Conservation (phyloP, 2,888 invertebrate species). For the Lissocephala sabroskyi region DNA sequence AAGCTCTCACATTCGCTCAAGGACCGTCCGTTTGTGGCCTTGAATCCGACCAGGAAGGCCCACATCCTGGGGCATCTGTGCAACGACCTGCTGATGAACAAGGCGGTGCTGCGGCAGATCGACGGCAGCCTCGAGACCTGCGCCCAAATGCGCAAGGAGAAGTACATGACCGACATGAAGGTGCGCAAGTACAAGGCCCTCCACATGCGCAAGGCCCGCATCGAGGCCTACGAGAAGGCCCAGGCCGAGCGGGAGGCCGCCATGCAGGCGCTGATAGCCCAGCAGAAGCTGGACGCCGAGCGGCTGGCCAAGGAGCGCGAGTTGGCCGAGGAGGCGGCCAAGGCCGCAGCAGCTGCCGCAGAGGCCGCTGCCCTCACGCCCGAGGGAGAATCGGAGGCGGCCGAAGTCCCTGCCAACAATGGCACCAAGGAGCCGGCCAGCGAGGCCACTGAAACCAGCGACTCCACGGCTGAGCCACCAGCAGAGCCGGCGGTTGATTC, state of each 20-base stretch:
- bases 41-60: constrained; percentile 89
- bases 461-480: constrained; percentile 18
- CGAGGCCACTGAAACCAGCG: background rate
- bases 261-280: constrained; percentile 65
- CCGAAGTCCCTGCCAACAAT: constrained; percentile 70
- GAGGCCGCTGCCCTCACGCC: constrained; percentile 19
- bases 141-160: constrained; percentile 89
- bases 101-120: constrained; percentile 90
- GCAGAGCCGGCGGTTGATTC: constrained; percentile 17
- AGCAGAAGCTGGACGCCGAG: constrained; percentile 73
- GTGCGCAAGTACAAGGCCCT: constrained; percentile 86
- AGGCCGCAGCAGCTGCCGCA: constrained; percentile 32
- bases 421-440: constrained; percentile 7
- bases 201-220: constrained; percentile 82
- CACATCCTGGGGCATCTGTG: constrained; percentile 92
- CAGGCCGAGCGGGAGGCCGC: constrained; percentile 70
- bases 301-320: constrained; percentile 55
- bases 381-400: constrained; percentile 13
- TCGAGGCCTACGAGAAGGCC: constrained; percentile 80
- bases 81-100: constrained; percentile 95
- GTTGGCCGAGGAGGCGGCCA: constrained; percentile 38
- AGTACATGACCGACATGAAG: constrained; percentile 94
- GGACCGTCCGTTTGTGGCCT: constrained; percentile 87
- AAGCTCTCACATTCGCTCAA: constrained; percentile 85
- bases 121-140: constrained; percentile 90